phyloP scores from a whole-genome alignment of 2,113 vertebrate species.

The Corythoichthys intestinalis region DNA sequence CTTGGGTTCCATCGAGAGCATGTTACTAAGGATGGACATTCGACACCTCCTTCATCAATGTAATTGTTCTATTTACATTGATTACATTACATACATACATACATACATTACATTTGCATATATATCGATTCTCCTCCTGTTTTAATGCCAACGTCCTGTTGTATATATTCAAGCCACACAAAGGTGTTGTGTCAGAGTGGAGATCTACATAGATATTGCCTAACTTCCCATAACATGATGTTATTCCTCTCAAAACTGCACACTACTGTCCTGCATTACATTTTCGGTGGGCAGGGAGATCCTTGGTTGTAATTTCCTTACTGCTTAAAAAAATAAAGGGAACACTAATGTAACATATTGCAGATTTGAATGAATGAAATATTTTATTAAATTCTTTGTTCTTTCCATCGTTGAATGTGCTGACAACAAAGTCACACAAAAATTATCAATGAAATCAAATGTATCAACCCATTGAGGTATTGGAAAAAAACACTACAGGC shows the following conservation, averaged over 20 bases:
- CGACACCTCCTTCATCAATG: neutral
- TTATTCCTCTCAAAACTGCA: neutral
- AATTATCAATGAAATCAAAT: too few relatives aligned
- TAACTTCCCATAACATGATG: neutral
- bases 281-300: neutral
- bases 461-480: too few relatives aligned
- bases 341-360: too few relatives aligned
- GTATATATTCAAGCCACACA: neutral
- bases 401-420: too few relatives aligned
- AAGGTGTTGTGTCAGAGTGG: neutral
- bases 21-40: conserved; percentile 3
- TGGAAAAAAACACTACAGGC: too few relatives aligned
- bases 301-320: neutral
- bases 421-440: too few relatives aligned
- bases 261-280: neutral
- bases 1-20: conserved; percentile 41
- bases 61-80: neutral
- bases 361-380: too few relatives aligned
- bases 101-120: too few relatives aligned
- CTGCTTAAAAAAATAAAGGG: too few relatives aligned
- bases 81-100: too few relatives aligned
- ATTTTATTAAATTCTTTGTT: too few relatives aligned
- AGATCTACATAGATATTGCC: neutral
- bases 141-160: neutral
- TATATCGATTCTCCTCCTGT: neutral